Conservation (phyloP, 2,113 vertebrate species). For the Neodon shergylaensis region DNA sequence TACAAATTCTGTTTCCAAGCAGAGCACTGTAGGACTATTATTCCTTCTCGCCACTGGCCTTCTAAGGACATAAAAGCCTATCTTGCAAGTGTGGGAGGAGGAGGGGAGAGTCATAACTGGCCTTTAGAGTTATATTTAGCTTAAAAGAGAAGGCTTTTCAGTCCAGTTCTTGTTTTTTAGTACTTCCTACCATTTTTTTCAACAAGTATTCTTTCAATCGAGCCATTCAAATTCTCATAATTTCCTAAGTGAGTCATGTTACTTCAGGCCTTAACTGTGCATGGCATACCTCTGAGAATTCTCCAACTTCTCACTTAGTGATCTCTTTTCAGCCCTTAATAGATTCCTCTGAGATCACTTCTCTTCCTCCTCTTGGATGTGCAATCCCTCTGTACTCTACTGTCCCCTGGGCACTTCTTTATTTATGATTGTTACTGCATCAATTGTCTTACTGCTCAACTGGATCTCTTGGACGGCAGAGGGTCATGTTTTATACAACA, state of each 20-base stretch:
- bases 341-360: neutral
- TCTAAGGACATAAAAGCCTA: neutral
- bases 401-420: neutral
- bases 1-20: neutral
- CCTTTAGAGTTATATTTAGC: constrained; percentile 29
- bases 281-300: neutral
- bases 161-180: neutral
- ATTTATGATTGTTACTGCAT: neutral
- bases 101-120: neutral
- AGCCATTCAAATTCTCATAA: neutral
- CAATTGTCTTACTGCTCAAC: neutral
- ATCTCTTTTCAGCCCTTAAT: neutral
- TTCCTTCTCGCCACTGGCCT: neutral
- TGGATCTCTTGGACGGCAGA: neutral
- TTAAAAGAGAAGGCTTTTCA: constrained; percentile 25
- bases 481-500: neutral
- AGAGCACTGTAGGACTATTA: constrained; percentile 13
- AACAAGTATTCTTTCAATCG: constrained; percentile 26
- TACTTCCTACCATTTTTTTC: neutral
- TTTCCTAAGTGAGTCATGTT: constrained; percentile 34
- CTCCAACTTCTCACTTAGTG: neutral
- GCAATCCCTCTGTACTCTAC: neutral
- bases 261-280: neutral
- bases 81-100: neutral
- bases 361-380: neutral